phyloP scores from a whole-genome alignment of 2,888 invertebrate genomes.

The Acleris cristana region DNA sequence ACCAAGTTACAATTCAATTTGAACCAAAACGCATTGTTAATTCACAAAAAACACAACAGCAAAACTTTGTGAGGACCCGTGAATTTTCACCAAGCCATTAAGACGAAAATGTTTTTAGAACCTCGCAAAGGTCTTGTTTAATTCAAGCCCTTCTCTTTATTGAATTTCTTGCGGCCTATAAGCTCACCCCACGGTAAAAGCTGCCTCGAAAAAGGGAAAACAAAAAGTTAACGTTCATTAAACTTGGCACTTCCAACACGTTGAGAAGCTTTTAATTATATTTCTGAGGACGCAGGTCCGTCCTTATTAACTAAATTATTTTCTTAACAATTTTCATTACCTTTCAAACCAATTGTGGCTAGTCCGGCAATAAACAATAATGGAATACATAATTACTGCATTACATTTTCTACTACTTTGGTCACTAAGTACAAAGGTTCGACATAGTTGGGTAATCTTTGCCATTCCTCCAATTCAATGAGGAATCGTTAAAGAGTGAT shows the following conservation, averaged over 20 bases:
- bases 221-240: constrained; percentile 36
- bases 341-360: no score
- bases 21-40: neutral
- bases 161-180: constrained; percentile 34
- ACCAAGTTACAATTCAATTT: constrained; percentile 1
- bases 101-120: constrained; percentile 13
- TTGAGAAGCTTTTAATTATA: constrained; percentile 30
- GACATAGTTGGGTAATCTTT: no score
- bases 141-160: constrained; percentile 29
- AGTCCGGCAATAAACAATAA: no score
- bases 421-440: no score
- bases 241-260: constrained; percentile 29
- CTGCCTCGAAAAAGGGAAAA: constrained; percentile 21
- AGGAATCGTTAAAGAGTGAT: no score
- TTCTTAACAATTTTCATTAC: neutral
- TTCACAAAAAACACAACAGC: constrained; percentile 5
- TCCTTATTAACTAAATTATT: constrained; percentile 6
- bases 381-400: no score
- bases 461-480: no score
- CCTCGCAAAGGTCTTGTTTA: constrained; percentile 21
- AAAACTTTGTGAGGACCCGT: constrained; percentile 9
- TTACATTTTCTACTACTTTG: no score
- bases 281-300: constrained; percentile 9
- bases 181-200: constrained; percentile 18
- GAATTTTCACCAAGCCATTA: constrained; percentile 9